Base-by-base conservation (phyloP, 2,113 vertebrate species). In the Oncorhynchus mykiss region DNA sequence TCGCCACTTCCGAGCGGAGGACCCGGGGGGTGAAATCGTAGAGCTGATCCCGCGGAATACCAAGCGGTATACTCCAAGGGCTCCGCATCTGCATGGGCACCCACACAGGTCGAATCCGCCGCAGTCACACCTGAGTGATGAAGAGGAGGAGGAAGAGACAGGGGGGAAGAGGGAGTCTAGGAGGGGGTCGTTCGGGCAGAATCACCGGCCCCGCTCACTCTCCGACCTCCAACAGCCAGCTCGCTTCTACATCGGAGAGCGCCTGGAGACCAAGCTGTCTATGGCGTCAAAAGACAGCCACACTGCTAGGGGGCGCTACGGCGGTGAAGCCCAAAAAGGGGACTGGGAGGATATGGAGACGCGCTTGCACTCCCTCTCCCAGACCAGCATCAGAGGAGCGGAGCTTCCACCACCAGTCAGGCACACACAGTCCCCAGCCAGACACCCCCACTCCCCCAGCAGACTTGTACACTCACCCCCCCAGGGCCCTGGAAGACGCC, bases 201-300 rank as follows among this genome's bases (percentile, higher is more conserved):
- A 87, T 0, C 83, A 91, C 13, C 93, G 93, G 0, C 95, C 93
- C 0, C 83, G 48, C 18, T 96, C 96, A 0, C 88, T 95, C 18
- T 94, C 94, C 0, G 95, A 96, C 80, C 95, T 96, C 34, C 92
- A 85, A 18, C 90, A 92, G 69, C 80, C 90, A 0, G 84, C 95
- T 4, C 89, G 88, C 4, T 95, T 97, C 84, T 96, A 95, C 81
- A 92, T 94, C 0, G 94, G 94, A 0, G 92, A 96, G 18, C 73
- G 54, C 0, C 71, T 82, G 1, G 93, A 92, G 8, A 87, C 90
- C 39, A 93, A 88, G 12, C 0, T 84, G 22, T 82, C 90, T 0
- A 80, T 73, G 20, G 80, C 86, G 14, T 14, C 51, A 4, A 93
- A 90, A 80, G 90, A 87, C 66, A 73, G 80, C 78, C 3, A 81